Base-by-base conservation (phyloP, 2,113 vertebrate genomes). In the Percopsis transmontana region DNA sequence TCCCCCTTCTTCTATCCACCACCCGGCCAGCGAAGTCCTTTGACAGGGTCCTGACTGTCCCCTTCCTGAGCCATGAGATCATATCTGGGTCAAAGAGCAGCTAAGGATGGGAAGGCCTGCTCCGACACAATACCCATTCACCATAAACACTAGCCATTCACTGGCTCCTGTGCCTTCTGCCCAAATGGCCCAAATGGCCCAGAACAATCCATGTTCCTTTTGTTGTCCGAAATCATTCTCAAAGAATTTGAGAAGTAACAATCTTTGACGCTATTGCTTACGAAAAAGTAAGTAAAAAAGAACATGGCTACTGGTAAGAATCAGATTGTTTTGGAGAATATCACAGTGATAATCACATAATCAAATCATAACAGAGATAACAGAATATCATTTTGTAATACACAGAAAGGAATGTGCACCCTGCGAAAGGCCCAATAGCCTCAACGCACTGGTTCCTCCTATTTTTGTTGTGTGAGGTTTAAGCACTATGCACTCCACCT, bases 11-110 rank as follows among this genome's bases (percentile, higher is more conserved):
- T 13, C 15, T 13, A 13, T 12, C 54, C 33, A 7, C 54, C 1
- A 2, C 38, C 27, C n/a, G 38, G 38, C 55, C 18, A 39, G 38
- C 13, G n/a, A 20, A 38, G 39, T 42, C 56, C 39, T 88, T 91
- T 89, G 87, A 90, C 73, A 77, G 42, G 50, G 20, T 76, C 73
- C 66, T 70, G 72, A 67, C 2, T 69, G 82, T 85, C 85, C 47
- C 79, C 86, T 85, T 87, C 88, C 90, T 81, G 82, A 87, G 89
- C 90, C 88, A 90, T 91, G 88, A 92, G 91, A 93, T 94, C 91
- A 92, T 94, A 93, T 93, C 90, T 92, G 92, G 92, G 91, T 94
- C 93, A 94, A 89, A 93, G 91, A 93, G 91, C 91, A 90, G 64
- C 81, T 77, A 91, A 90, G 90, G 92, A 90, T 80, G 85, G 88